phyloP scores from a whole-genome alignment of 2,888 invertebrate species.

The Laspeyria flexula region DNA sequence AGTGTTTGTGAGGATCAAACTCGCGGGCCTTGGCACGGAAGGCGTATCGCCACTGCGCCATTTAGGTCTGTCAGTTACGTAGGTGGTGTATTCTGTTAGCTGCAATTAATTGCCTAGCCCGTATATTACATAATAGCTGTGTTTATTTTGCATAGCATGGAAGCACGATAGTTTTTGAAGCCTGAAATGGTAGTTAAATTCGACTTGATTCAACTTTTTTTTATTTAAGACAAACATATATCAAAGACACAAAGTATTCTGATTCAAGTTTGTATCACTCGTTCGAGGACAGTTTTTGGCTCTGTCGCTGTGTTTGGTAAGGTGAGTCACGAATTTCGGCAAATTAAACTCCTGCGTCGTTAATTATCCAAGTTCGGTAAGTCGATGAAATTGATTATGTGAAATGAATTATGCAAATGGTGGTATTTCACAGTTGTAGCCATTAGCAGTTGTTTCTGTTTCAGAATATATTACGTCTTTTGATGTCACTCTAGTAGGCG shows the following conservation, averaged over 20 bases:
- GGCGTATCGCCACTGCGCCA: slow-evolving; percentile 6
- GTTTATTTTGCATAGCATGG: not conserved
- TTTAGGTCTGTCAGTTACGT: slow-evolving; percentile 2
- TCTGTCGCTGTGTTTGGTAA: slow-evolving; percentile 20
- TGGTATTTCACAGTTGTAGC: no score
- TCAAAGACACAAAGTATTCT: slow-evolving; percentile 10
- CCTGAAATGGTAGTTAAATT: no score
- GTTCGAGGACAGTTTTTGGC: slow-evolving; percentile 9
- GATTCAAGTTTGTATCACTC: slow-evolving; percentile 20
- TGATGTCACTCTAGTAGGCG: no score
- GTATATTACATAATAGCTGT: not conserved
- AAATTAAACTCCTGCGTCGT: slow-evolving; percentile 18
- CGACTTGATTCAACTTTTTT: no score
- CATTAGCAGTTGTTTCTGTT: no score
- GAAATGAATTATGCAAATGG: not conserved
- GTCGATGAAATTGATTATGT: not conserved
- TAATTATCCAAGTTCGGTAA: slow-evolving; percentile 24
- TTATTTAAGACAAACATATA: not conserved
- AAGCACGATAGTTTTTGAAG: not conserved
- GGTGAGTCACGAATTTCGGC: slow-evolving; percentile 24
- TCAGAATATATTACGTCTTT: no score
- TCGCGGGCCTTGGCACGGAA: slow-evolving; percentile 11
- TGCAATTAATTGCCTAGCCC: slow-evolving; percentile 2
- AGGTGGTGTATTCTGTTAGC: slow-evolving; percentile 9
- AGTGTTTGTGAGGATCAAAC: slow-evolving; percentile 2